These are phyloP conservation scores for Glyphotaelius pellucidus DNA, from an alignment of 2,888 invertebrate genomes.

Conservation along the genomic window DNA sequence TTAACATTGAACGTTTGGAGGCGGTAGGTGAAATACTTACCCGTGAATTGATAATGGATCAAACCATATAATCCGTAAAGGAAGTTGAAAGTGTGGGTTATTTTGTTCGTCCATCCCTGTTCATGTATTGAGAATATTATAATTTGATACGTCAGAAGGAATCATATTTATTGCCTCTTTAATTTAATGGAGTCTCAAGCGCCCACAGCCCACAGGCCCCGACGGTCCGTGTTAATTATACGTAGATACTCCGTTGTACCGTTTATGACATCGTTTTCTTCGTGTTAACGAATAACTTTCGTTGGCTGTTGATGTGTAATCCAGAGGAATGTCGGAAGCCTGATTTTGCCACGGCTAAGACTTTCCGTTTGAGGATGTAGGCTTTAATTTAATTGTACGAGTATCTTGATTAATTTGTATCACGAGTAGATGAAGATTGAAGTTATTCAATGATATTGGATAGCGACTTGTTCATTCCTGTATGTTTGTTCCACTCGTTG, in stretches of 20 bases:
- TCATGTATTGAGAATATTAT: background rate
- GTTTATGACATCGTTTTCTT: constrained; percentile 35
- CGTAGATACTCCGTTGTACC: constrained; percentile 27
- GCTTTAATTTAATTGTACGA: background rate
- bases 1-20: no score
- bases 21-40: no score
- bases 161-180: constrained; percentile 6
- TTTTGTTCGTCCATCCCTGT: background rate
- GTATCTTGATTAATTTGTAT: background rate
- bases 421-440: background rate
- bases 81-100: background rate
- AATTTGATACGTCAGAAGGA: background rate
- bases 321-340: constrained; percentile 16
- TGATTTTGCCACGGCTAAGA: background rate
- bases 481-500: background rate
- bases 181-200: constrained; percentile 5
- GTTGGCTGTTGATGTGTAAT: constrained; percentile 26
- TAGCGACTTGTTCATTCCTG: background rate
- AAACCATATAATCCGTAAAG: no score
- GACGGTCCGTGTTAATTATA: constrained; percentile 12
- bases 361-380: background rate
- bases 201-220: background rate
- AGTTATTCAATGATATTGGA: background rate
- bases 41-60: no score
- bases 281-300: constrained; percentile 40